Conservation (phyloP, 2,113 vertebrate genomes). For the Trinectes maculatus region DNA sequence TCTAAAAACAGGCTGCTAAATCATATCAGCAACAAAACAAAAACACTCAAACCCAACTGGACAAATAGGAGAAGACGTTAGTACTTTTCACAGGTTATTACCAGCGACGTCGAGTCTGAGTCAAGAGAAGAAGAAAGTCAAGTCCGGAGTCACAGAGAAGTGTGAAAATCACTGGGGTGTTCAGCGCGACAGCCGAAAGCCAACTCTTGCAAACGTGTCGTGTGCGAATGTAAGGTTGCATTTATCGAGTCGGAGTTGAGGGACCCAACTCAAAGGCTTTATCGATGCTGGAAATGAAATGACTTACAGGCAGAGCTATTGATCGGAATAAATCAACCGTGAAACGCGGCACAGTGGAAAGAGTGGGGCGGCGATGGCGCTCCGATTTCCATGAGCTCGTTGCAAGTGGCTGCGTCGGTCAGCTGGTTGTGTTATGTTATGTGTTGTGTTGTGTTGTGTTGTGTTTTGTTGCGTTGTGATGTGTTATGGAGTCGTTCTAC, state of each 20-base stretch:
- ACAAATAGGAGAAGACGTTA: background rate
- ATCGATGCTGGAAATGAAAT: slow-evolving; percentile 48
- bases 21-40: slow-evolving; percentile 16
- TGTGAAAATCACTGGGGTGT: background rate
- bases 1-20: slow-evolving; percentile 45
- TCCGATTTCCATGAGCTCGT: slow-evolving; percentile 24
- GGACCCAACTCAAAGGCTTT: slow-evolving; percentile 32
- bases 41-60: slow-evolving; percentile 24
- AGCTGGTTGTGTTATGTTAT: slow-evolving; percentile 26
- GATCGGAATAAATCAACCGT: slow-evolving; percentile 54
- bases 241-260: slow-evolving; percentile 13
- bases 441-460: no score
- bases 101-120: background rate
- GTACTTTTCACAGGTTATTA: background rate
- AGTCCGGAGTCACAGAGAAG: background rate
- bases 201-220: slow-evolving; percentile 3
- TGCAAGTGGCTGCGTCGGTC: slow-evolving; percentile 36
- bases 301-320: slow-evolving; percentile 46
- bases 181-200: slow-evolving; percentile 3
- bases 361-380: background rate
- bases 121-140: background rate
- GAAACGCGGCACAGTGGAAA: slow-evolving; percentile 29
- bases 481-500: no score
- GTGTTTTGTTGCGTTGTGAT: no score
- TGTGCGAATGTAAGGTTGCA: slow-evolving; percentile 23